Evolutionary conservation across 2,113 vertebrate genomes (phyloP), one percentile per base, ranked within the genome.

Genomic region (Percopsis transmontana): DNA sequence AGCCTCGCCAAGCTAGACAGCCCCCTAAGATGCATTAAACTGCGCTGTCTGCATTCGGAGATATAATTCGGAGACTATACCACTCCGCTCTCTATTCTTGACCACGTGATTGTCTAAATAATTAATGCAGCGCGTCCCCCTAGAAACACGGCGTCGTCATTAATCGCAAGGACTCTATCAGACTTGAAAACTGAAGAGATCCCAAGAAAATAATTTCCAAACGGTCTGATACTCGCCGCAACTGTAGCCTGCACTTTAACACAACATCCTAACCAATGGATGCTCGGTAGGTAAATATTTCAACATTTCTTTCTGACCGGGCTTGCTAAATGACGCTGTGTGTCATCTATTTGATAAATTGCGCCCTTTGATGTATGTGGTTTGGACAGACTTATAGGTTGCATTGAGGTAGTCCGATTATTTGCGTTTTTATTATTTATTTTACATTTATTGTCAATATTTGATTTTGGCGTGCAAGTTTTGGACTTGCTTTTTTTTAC

Each of bases 81-180:
- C 88, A 85, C 88, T 91, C 84, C 86, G 90, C 90, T 91, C 91
- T 85, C 85, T 75, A 83, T 92, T 84, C 89, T 92, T 88, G 94
- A 96, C 94, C 97, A 99, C 97, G 97, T 99, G 97, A 99, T 96
- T 95, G 94, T 94, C 93, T 95, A 96, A 98, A 99, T 99, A 99
- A 99, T 99, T 99, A 99, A 99, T 99, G 96, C 97, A 98, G 96
- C 95, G 95, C 95, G 95, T 97, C 97, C 96, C 97, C 96, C 96
- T 97, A 98, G 97, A 99, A 99, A 97, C 96, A 95, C 94, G 94
- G 96, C 97, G 94, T 95, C 97, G 97, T 99, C 97, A 99, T 99
- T 99, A 99, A 99, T 99, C 97, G 97, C 95, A 91, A 98, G 97
- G 96, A 97, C 96, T 99, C 97, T 99, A 98, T 99, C 96, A 96